Base-by-base conservation (phyloP, 2,888 invertebrate genomes). In the Hirtodrosophila duncani region DNA sequence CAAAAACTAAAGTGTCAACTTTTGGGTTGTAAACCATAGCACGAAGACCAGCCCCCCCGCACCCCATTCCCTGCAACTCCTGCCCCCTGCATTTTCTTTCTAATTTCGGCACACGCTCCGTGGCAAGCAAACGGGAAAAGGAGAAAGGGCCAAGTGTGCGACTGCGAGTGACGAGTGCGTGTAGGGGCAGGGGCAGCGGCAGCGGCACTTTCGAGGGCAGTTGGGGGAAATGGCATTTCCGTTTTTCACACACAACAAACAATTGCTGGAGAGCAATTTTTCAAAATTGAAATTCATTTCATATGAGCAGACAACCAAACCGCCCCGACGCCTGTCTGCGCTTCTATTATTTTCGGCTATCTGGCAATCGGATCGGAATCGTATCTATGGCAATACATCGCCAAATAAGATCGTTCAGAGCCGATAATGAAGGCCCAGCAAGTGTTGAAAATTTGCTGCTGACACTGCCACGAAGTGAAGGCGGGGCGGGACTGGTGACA, bases 201-300 rank as follows among this genome's bases (percentile, higher is more conserved):
- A 3, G 10, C 8, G 31, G 3, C n/a, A n/a, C n/a, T n/a, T n/a
- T n/a, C n/a, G 26, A 31, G 31, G 34, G 20, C 27, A 21, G 26
- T 21, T 5, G 36, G 23, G 46, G 53, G 52, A 52, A 52, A 63
- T 52, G 51, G 68, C 80, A 80, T 80, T 72, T 72, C 81, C 72
- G 72, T 67, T 80, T 67, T 72, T 72, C 81, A 72, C 81, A 72
- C n/a, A n/a, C n/a, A n/a, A n/a, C 80, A 72, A 58, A 11, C 80
- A 72, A 77, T 77, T 33, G n/a, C n/a, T n/a, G n/a, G 42, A 58
- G 62, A 51, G 81, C 81, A 77, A 72, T 80, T 72, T 72, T 72
- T 72, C 72, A 72, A 72, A 72, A 72, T 72, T 80, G 72, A 72
- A 72, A 80, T 65, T 72, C 74, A 80, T 77, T 72, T 75, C 23